Conservation (phyloP, 2,113 vertebrate genomes). For the Caranx melampygus region DNA sequence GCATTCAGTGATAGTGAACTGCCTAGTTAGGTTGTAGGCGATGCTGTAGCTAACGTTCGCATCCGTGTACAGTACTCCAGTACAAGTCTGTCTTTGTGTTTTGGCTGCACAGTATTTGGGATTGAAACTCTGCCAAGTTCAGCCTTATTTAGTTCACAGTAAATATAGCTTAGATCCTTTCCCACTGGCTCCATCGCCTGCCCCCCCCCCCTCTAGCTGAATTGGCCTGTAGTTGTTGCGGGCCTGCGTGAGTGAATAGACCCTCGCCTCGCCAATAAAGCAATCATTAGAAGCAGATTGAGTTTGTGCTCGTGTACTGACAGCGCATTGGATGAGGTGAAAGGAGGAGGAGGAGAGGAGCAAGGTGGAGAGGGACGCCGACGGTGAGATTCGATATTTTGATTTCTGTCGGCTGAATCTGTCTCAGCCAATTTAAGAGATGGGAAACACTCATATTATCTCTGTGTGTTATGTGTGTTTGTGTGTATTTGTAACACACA, state of each 20-base stretch:
- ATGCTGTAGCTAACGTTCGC: background rate
- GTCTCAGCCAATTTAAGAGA: conserved; percentile 70
- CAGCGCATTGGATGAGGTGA: conserved; percentile 51
- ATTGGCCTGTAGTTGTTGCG: conserved; percentile 69
- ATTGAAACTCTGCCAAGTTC: conserved; percentile 42
- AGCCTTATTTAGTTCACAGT: conserved; percentile 44
- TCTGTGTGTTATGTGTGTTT: background rate
- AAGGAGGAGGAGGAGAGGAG: conserved; percentile 32
- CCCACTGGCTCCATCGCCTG: conserved; percentile 16
- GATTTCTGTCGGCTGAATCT: conserved; percentile 61
- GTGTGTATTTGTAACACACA: background rate
- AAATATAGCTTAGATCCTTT: conserved; percentile 56
- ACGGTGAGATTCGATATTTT: conserved; percentile 70
- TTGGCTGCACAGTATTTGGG: conserved; percentile 20
- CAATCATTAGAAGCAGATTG: conserved; percentile 80
- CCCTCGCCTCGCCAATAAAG: conserved; percentile 77
- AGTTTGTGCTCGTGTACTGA: conserved; percentile 74
- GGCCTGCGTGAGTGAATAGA: conserved; percentile 71
- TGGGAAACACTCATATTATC: conserved; percentile 45
- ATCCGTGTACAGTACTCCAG: background rate
- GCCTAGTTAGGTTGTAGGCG: background rate
- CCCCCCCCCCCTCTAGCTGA: conserved; percentile 61
- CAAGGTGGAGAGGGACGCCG: conserved; percentile 23
- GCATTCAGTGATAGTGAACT: background rate
- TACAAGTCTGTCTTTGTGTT: background rate